Percentiles rank a stretch among this genome's conserved stretches.
Conservation (phyloP, 2,113 vertebrate species). For the Chinchilla lanigera region DNA sequence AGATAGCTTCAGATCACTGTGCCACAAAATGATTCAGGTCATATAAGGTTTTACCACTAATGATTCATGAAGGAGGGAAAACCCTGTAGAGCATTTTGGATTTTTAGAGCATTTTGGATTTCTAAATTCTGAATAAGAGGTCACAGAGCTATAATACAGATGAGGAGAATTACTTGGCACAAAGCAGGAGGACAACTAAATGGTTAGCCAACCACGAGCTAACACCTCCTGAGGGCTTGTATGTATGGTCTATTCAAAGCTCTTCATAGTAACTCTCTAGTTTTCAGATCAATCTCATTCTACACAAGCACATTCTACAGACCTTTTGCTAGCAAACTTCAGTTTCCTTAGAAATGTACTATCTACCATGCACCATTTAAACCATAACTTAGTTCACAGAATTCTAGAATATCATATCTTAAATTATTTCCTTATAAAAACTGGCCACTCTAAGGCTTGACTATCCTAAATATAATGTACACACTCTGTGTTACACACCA, state of each 20-base stretch:
- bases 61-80: background rate
- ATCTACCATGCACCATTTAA: background rate
- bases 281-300: background rate
- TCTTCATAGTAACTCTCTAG: background rate
- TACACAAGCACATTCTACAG: background rate
- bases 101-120: background rate
- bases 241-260: background rate
- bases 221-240: background rate
- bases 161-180: background rate
- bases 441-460: background rate
- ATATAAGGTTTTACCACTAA: background rate
- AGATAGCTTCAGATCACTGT: background rate
- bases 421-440: conserved; percentile 32
- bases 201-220: background rate
- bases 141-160: background rate
- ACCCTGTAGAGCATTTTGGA: background rate
- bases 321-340: background rate
- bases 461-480: background rate
- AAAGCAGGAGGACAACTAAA: background rate
- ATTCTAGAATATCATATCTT: background rate
- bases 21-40: background rate
- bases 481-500: background rate
- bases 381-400: background rate
- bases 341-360: conserved; percentile 10
- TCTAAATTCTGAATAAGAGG: background rate